Base-by-base conservation (phyloP, 2,113 vertebrate species). In the Lycocorax pyrrhopterus region DNA sequence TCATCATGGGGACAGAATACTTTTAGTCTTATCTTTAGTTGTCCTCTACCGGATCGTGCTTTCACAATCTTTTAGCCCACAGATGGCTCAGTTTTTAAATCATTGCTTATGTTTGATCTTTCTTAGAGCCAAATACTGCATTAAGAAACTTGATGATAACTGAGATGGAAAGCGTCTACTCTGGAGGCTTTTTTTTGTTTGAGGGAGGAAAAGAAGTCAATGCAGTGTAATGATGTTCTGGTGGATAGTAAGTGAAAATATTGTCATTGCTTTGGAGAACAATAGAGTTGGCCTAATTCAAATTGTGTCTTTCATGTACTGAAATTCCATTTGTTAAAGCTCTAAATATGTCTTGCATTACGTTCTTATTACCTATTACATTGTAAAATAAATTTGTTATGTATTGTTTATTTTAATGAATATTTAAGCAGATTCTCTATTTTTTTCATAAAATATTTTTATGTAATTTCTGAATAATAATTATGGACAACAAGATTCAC, bases 391-490 rank as follows among this genome's bases (percentile, higher is more conserved):
- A 79, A 91, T 90, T 60, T 92, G 63, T 95, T 93, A 59, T 59
- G 60, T 89, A 91, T 84, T 98, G 94, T 97, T 97, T 96, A 92
- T 96, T 92, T 94, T 96, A 91, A 95, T 95, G n/a, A 95, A 93
- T 95, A 96, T 94, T 96, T 95, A 94, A 95, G 67, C 53, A 91
- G 80, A 93, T 95, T 55, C 60, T 93, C 58, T 66, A 81, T 72
- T 96, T 96, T 95, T 89, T 94, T 94, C 63, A 90, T 87, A 69
- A 97, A 96, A 94, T 96, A 96, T 94, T 96, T 94, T 96, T 84
- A 93, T 10, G n/a, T 96, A 96, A 96, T 96, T 97, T 97, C 92
- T 97, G 96, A 96, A 95, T 94, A 96, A 97, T 94, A 93, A 82
- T 91, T 79, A 91, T 86, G 87, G 97, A 94, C 89, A 90, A 79